A percentile compares a stretch with the other conserved stretches of the same genome.
These are phyloP conservation scores for Orthonevra nobilis DNA, from an alignment of 2,888 invertebrate genomes.

Conservation along the genomic window DNA sequence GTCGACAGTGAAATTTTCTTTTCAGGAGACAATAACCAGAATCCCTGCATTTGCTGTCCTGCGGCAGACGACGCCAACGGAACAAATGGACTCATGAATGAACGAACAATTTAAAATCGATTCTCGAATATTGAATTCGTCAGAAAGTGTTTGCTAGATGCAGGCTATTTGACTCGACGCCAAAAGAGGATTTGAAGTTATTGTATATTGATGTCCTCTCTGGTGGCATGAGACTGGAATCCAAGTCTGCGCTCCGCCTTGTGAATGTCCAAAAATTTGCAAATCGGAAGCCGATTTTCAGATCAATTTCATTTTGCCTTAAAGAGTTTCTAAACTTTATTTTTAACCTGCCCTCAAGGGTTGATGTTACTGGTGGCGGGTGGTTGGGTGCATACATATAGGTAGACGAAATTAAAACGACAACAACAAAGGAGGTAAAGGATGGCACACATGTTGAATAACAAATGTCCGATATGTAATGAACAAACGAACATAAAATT, in stretches of 20 bases:
- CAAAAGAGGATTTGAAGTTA: constrained; percentile 36
- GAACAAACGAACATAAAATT: constrained; percentile 45
- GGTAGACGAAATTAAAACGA: constrained; percentile 19
- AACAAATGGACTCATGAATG: constrained; percentile 38
- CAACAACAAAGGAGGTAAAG: constrained; percentile 15
- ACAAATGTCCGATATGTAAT: constrained; percentile 53
- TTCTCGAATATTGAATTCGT: constrained; percentile 65
- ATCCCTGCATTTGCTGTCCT: constrained; percentile 55
- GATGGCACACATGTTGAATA: constrained; percentile 58
- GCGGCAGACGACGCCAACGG: background rate
- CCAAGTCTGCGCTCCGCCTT: too few relatives aligned
- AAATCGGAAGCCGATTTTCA: constrained; percentile 48
- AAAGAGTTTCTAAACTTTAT: constrained; percentile 47
- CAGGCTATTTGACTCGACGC: constrained; percentile 51
- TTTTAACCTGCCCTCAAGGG: background rate
- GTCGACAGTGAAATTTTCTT: constrained; percentile 44
- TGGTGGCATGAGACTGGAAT: background rate
- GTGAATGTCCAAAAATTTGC: constrained; percentile 12
- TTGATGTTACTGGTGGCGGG: background rate
- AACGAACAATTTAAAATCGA: constrained; percentile 63
- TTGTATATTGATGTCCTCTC: constrained; percentile 53
- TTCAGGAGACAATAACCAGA: constrained; percentile 58
- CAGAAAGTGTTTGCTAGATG: constrained; percentile 42
- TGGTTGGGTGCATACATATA: background rate
- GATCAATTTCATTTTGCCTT: constrained; percentile 52